A percentile compares a stretch with the other conserved stretches of the same genome.
Conservation (phyloP, 1,140 invertebrate species). For the Nebria ingens region DNA sequence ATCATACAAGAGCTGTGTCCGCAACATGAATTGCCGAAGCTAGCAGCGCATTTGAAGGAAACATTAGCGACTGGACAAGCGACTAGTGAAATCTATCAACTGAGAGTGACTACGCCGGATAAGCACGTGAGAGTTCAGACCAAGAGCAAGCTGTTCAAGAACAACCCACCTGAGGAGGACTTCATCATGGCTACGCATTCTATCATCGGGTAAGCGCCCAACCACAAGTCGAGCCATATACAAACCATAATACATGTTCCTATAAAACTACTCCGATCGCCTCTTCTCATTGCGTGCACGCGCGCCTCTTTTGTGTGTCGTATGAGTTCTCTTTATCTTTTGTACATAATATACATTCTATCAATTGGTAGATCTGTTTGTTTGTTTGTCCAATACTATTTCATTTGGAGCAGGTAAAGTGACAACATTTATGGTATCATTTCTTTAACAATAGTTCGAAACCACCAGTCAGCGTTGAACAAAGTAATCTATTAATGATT, state of each 20-base stretch:
- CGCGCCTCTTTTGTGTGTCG: constrained; percentile 1
- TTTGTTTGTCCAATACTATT: too few relatives aligned
- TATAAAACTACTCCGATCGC: not conserved
- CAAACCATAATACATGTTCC: constrained; percentile 17
- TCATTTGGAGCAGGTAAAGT: too few relatives aligned
- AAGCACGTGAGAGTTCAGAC: constrained; percentile 77
- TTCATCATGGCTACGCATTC: constrained; percentile 89
- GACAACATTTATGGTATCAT: too few relatives aligned
- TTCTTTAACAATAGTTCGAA: too few relatives aligned
- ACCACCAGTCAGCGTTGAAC: too few relatives aligned
- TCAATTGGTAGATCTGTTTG: too few relatives aligned
- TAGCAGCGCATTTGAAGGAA: constrained; percentile 65
- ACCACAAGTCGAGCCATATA: constrained; percentile 41
- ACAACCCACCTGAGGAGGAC: constrained; percentile 60
- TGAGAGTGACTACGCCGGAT: constrained; percentile 59
- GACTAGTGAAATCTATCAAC: constrained; percentile 64
- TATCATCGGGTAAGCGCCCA: constrained; percentile 54
- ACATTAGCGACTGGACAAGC: constrained; percentile 54
- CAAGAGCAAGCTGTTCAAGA: constrained; percentile 74
- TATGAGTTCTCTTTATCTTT: too few relatives aligned
- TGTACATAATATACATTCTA: too few relatives aligned
- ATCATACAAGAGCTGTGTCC: constrained; percentile 70
- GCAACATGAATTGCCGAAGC: constrained; percentile 57
- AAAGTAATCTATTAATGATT: too few relatives aligned
- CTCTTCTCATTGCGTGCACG: constrained; percentile 8